These are phyloP conservation scores for Acrobasis consociella DNA, from an alignment of 2,888 invertebrate species.

Conservation along the genomic window DNA sequence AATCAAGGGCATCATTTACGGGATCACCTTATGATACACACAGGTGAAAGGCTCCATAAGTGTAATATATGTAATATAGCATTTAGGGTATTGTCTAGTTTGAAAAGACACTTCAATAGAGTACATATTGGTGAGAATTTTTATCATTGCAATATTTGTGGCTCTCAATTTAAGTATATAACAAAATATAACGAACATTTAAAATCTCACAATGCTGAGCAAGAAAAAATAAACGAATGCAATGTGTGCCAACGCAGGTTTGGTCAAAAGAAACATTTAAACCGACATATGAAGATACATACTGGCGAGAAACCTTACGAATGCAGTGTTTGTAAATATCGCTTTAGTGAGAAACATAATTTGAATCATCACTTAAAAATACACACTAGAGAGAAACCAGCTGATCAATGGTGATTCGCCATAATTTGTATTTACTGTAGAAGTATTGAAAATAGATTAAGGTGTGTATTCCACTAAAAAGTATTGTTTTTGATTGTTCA, in stretches of 20 bases:
- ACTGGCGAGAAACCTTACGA: not conserved
- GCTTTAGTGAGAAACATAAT: not conserved
- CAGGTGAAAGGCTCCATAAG: not conserved
- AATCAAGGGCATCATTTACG: not conserved
- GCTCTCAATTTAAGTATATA: not conserved
- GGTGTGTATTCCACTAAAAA: too few relatives aligned
- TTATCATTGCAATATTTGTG: not conserved
- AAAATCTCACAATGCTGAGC: not conserved
- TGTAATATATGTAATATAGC: conserved; percentile 1
- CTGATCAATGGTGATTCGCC: not conserved
- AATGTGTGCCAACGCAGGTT: not conserved
- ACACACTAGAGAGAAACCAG: not conserved
- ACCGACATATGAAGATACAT: not conserved
- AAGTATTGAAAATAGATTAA: not conserved
- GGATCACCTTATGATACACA: not conserved
- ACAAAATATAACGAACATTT: not conserved
- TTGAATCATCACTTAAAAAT: not conserved
- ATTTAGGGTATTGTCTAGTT: not conserved
- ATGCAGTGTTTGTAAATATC: not conserved
- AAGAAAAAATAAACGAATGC: not conserved
- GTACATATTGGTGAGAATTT: conserved; percentile 3
- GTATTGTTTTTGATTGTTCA: too few relatives aligned
- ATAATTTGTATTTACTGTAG: not conserved
- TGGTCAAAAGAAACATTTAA: not conserved
- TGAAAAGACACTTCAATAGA: not conserved